A percentile compares a stretch with the other conserved stretches of the same genome.
These are phyloP conservation scores for Tursiops truncatus DNA, from an alignment of 2,113 vertebrate genomes.

Conservation along the genomic window DNA sequence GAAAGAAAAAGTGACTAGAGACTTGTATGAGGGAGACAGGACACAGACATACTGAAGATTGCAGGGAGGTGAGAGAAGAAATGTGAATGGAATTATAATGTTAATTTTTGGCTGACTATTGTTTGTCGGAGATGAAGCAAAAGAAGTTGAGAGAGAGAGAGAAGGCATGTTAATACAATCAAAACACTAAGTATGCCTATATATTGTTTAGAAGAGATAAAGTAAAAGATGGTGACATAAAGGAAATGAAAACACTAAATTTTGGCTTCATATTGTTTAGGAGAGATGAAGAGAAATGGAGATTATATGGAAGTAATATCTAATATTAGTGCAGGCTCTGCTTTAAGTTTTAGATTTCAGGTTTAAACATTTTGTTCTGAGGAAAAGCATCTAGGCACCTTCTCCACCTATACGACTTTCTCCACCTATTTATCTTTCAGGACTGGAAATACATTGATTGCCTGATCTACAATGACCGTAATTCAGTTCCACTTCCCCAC, in stretches of 20 bases:
- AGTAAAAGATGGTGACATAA: neutral
- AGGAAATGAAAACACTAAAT: neutral
- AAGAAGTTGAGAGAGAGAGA: neutral
- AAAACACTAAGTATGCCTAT: slow-evolving; percentile 7
- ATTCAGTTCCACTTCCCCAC: neutral
- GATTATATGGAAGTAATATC: neutral
- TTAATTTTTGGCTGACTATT: slow-evolving; percentile 20
- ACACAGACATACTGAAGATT: neutral
- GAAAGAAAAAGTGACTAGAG: neutral
- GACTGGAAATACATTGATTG: neutral
- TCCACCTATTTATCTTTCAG: neutral
- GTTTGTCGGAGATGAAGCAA: slow-evolving; percentile 6
- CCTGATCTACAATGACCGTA: neutral
- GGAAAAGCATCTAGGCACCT: neutral
- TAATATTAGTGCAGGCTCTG: neutral
- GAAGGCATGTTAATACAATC: neutral
- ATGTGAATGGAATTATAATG: neutral
- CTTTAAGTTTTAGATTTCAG: slow-evolving; percentile 40
- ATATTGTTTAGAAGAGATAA: neutral
- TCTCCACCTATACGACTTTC: neutral
- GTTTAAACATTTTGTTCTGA: slow-evolving; percentile 18
- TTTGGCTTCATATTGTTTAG: neutral
- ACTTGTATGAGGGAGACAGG: neutral
- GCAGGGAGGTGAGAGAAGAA: neutral
- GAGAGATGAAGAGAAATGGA: slow-evolving; percentile 18